phyloP scores from a whole-genome alignment of 1,140 invertebrate species.

The Proales similis region DNA sequence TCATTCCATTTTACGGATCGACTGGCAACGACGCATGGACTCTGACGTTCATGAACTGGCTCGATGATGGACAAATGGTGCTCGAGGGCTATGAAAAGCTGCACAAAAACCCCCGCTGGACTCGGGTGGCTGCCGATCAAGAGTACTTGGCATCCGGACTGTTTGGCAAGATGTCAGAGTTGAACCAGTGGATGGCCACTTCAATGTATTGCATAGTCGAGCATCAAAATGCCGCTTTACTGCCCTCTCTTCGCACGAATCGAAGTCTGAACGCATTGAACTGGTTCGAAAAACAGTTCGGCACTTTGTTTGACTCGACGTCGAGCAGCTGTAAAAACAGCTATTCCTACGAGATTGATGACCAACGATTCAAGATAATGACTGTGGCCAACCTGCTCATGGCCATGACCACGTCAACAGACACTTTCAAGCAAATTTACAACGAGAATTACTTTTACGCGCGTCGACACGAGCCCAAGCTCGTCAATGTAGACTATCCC shows the following conservation, averaged over 20 bases:
- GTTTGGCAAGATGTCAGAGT: no score
- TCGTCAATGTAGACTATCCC: neutral
- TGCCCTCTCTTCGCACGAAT: no score
- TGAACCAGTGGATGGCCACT: neutral
- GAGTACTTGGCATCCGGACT: no score
- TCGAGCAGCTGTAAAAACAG: neutral
- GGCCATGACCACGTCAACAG: neutral
- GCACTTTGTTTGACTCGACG: neutral
- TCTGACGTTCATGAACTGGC: neutral
- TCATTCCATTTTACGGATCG: neutral
- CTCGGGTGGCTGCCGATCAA: no score
- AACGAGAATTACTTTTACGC: neutral
- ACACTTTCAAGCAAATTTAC: neutral
- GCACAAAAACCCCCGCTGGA: no score
- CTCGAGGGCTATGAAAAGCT: no score
- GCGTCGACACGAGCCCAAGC: neutral
- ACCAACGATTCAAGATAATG: no score
- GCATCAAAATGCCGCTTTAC: no score
- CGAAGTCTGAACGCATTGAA: no score
- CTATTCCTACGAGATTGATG: neutral
- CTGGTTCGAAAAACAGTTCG: neutral
- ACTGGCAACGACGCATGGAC: neutral
- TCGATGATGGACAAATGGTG: neutral
- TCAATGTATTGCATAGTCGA: neutral
- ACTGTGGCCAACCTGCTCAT: neutral